Percentiles rank a stretch among this genome's conserved stretches.
Conservation (phyloP, 1,140 invertebrate species). For the Lycorma delicatula region DNA sequence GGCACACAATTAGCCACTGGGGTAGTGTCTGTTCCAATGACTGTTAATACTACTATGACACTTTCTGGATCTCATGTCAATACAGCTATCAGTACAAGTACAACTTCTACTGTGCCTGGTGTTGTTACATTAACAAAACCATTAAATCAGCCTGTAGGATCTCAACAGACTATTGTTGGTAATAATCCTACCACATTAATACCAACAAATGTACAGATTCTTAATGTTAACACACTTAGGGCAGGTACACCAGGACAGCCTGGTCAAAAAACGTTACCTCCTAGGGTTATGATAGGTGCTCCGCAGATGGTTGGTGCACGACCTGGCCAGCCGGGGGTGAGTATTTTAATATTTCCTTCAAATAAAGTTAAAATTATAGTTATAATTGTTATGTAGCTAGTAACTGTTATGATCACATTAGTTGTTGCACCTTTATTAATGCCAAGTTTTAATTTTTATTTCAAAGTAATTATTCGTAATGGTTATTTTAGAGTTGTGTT, state of each 20-base stretch:
- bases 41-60: constrained; percentile 47
- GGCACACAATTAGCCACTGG: constrained; percentile 30
- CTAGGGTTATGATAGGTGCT: constrained; percentile 65
- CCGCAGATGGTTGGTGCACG: constrained; percentile 71
- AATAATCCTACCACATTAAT: constrained; percentile 50
- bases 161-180: constrained; percentile 44
- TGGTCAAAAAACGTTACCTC: constrained; percentile 63
- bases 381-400: no score
- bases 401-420: no score
- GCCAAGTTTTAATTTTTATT: no score
- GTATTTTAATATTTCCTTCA: no score
- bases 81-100: constrained; percentile 21
- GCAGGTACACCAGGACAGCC: constrained; percentile 54
- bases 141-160: constrained; percentile 43
- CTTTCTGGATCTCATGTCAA: constrained; percentile 33
- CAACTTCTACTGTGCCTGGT: constrained; percentile 38
- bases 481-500: no score
- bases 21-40: constrained; percentile 60
- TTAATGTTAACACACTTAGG: constrained; percentile 66
- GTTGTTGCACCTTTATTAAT: no score
- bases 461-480: no score
- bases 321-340: constrained; percentile 68
- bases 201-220: constrained; percentile 71
- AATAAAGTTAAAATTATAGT: no score
- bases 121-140: constrained; percentile 45